Evolutionary conservation across 2,888 invertebrate species (phyloP).

Genomic region (Campaea margaritaria): DNA sequence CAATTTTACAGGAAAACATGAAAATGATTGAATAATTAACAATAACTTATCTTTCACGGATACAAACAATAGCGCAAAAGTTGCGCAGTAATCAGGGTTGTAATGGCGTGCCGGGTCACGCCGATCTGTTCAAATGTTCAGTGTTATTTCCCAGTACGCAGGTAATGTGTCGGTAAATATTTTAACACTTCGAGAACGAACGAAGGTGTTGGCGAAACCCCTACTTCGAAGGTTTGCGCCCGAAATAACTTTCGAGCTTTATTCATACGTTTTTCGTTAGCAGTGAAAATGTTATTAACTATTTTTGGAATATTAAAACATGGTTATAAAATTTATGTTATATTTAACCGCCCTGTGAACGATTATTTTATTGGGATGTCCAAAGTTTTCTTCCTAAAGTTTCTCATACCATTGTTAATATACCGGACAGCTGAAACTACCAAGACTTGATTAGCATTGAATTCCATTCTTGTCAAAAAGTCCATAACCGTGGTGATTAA

Average conservation of each 20-base stretch:
- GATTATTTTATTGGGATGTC: no score
- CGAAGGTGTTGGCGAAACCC: constrained; percentile 35
- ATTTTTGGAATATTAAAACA: not conserved
- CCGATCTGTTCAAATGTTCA: constrained; percentile 37
- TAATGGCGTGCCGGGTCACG: constrained; percentile 34
- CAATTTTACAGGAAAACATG: no score
- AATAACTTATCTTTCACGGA: constrained; percentile 9
- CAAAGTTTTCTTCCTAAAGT: no score
- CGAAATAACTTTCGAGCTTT: constrained; percentile 27
- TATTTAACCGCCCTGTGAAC: no score
- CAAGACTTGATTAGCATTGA: no score
- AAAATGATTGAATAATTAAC: not conserved
- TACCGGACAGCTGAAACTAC: no score
- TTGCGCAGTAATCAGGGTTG: constrained; percentile 36
- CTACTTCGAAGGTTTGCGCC: constrained; percentile 22
- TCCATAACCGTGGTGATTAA: no score
- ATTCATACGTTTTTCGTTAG: constrained; percentile 14
- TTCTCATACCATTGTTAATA: no score
- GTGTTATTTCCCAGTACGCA: constrained; percentile 39
- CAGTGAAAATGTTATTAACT: not conserved
- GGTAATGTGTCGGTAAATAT: constrained; percentile 46
- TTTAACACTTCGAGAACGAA: constrained; percentile 42
- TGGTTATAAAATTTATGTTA: no score
- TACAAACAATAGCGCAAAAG: constrained; percentile 29
- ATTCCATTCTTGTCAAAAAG: no score